Evolutionary conservation across 2,797 vertebrate genomes (phyloP).

Genomic region (Chaetodon trifasciatus): DNA sequence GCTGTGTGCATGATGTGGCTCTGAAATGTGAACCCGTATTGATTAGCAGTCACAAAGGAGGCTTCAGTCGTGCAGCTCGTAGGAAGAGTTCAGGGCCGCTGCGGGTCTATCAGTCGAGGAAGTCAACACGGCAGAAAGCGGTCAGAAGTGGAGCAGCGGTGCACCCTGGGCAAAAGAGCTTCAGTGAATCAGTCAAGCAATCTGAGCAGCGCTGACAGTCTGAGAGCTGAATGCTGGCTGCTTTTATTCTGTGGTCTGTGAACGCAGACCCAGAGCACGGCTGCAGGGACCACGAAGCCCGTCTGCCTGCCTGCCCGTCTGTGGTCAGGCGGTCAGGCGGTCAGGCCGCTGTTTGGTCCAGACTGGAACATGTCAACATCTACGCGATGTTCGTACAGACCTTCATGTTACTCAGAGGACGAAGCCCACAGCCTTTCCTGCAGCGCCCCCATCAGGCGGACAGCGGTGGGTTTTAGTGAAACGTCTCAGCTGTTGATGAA

Average conservation of each 20-base stretch:
- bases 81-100: not conserved
- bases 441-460: not conserved
- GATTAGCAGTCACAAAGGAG: not conserved
- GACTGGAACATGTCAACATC: not conserved
- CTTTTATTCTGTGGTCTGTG: constrained; percentile 8
- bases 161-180: constrained; percentile 55
- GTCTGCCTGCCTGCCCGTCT: not conserved
- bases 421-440: not conserved
- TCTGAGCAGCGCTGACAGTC: constrained; percentile 54
- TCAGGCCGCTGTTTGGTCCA: too few relatives aligned
- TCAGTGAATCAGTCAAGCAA: constrained; percentile 60
- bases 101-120: constrained; percentile 16
- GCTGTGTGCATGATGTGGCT: not conserved
- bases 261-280: not conserved
- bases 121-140: constrained; percentile 12
- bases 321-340: not conserved
- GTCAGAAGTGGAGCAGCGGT: constrained; percentile 53
- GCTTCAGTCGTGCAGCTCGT: not conserved
- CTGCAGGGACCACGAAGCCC: accelerated
- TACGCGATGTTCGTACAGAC: not conserved
- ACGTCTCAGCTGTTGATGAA: too few relatives aligned
- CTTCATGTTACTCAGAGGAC: not conserved
- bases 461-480: not conserved
- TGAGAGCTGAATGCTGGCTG: constrained; percentile 30
- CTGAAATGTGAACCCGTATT: not conserved